Base-by-base conservation (phyloP, 23 tunicate species). In the Oikopleura dioica region DNA sequence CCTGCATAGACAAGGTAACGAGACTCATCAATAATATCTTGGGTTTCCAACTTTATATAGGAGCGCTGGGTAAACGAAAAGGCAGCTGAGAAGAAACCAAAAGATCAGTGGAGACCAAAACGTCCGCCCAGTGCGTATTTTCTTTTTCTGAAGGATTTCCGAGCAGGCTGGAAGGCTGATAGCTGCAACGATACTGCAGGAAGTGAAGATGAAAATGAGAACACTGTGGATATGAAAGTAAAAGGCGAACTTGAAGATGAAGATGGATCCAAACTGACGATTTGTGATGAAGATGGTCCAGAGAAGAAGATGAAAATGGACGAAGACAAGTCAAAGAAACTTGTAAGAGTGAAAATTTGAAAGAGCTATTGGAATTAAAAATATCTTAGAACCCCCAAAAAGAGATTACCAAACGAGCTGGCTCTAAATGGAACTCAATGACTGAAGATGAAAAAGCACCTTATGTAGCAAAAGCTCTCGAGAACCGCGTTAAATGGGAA, bases 401-500 rank as follows among this genome's bases (percentile, higher is more conserved):
- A 89, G 96, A 89, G 77, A 89, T 89, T 24, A 89, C 96, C 0
- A 89, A 89, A 77, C 84, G 85, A 75, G 96, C 96, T 12, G 96
- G 96, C 1, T 89, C 84, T 59, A 82, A 81, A 1, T 89, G 96
- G 96, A 89, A 89, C 38, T 72, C 69, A 34, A 72, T 89, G 80
- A 69, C 91, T 0, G 96, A 89, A 38, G 76, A 76, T 38, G 92
- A 89, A 69, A 89, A 89, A 38, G 80, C 86, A 1, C 96, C 96
- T 21, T 89, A 89, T 59, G 84, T 84, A 37, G 77, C 86, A 79
- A 37, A 89, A 32, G 96, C 96, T 59, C 96, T 84, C 75, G 82
- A 84, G 36, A 81, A 80, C 0, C 77, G 96, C 26, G 79, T 77
- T 0, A 85, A 89, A 67, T 89, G 96, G 96, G 96, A 89, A 37